Conservation (phyloP, 2,113 vertebrate species). For the Tachycineta bicolor region DNA sequence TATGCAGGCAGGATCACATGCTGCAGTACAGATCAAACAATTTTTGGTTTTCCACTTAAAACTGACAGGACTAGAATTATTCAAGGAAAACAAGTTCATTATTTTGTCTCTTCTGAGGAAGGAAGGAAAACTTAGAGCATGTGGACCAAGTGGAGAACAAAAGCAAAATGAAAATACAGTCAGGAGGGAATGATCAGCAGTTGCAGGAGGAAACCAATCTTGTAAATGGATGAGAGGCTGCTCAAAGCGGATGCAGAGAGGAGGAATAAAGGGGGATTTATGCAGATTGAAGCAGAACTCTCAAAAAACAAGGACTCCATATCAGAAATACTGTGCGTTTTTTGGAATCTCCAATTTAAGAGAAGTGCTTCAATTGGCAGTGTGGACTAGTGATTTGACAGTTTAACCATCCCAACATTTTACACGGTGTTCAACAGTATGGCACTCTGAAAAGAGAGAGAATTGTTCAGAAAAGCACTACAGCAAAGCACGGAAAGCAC, state of each 20-base stretch:
- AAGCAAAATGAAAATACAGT: constrained; percentile 5
- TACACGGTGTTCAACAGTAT: not conserved
- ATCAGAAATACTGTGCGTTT: constrained; percentile 14
- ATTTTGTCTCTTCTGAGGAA: constrained; percentile 7
- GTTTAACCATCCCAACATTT: not conserved
- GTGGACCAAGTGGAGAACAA: not conserved
- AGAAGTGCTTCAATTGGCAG: not conserved
- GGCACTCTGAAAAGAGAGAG: not conserved
- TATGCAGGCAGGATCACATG: not conserved
- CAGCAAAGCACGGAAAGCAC: not conserved
- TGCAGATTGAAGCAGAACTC: not conserved
- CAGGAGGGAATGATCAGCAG: not conserved
- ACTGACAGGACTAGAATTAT: not conserved
- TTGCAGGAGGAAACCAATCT: not conserved
- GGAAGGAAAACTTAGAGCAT: not conserved
- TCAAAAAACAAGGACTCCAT: not conserved
- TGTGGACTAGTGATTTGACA: not conserved
- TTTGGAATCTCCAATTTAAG: not conserved
- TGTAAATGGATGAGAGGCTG: constrained; percentile 28
- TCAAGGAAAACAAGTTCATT: constrained; percentile 21
- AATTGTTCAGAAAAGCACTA: not conserved
- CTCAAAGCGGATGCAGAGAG: not conserved
- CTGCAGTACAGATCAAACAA: not conserved
- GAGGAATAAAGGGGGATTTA: constrained; percentile 22
- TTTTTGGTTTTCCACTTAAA: not conserved